Evolutionary conservation across 2,888 invertebrate genomes (phyloP).

Genomic region (Drosophila kuntzei): DNA sequence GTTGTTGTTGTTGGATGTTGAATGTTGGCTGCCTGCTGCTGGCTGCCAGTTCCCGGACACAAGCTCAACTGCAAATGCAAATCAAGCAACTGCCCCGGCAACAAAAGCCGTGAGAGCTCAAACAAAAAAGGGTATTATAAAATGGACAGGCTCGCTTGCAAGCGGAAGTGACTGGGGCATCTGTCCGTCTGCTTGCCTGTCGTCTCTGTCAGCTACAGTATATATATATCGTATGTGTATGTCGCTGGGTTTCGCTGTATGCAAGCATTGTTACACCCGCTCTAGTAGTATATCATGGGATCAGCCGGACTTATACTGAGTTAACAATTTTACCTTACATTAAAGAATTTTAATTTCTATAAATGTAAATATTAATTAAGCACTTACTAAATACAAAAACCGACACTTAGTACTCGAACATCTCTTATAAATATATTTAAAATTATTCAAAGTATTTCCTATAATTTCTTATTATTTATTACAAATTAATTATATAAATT

Average conservation of each 20-base stretch:
- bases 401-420: not conserved
- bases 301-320: not conserved
- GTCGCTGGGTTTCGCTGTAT: slow-evolving; percentile 11
- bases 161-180: slow-evolving; percentile 58
- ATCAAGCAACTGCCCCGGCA: slow-evolving; percentile 61
- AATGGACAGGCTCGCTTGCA: slow-evolving; percentile 52
- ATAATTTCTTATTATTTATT: too few species aligned
- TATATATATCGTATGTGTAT: slow-evolving; percentile 16
- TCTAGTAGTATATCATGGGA: not conserved
- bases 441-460: too few species aligned
- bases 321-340: not conserved
- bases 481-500: too few species aligned
- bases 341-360: not conserved
- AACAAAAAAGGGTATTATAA: slow-evolving; percentile 70
- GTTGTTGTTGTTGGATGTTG: not conserved
- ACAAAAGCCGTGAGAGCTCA: slow-evolving; percentile 60
- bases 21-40: slow-evolving; percentile 15
- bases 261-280: slow-evolving; percentile 39
- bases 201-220: slow-evolving; percentile 28
- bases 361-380: not conserved
- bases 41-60: slow-evolving; percentile 17
- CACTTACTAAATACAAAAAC: not conserved
- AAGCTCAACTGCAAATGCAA: slow-evolving; percentile 60
- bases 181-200: slow-evolving; percentile 24
- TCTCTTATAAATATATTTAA: too few species aligned